Conservation (phyloP, 2,113 vertebrate species). For the Tursiops truncatus region DNA sequence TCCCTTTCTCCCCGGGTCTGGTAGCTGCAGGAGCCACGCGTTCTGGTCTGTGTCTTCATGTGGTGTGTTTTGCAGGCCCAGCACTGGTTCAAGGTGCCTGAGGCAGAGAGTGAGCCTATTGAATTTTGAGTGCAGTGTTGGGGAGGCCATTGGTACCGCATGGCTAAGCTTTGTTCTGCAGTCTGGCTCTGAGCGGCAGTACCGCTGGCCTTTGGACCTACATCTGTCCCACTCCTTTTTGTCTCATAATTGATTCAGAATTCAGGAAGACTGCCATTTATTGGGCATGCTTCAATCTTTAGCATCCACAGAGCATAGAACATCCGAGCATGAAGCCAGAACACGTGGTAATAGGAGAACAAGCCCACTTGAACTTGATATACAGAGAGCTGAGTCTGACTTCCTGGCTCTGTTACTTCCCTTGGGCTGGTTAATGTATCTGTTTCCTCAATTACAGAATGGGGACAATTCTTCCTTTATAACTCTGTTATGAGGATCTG, state of each 20-base stretch:
- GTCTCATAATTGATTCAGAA: not conserved
- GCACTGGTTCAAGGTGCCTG: accelerated
- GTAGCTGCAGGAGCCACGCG: not conserved
- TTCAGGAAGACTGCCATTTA: not conserved
- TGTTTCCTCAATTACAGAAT: not conserved
- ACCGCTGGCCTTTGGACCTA: not conserved
- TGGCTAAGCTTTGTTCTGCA: accelerated
- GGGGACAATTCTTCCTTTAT: not conserved
- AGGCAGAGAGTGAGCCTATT: accelerated
- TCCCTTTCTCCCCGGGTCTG: not conserved
- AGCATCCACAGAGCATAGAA: not conserved
- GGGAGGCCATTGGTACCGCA: accelerated
- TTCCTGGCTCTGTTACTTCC: not conserved
- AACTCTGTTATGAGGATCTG: not conserved
- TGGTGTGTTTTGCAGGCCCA: not conserved
- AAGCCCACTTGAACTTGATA: not conserved
- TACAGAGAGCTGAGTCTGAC: not conserved
- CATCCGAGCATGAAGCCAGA: not conserved
- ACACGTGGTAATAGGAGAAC: accelerated
- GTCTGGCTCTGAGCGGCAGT: accelerated
- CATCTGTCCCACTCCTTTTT: accelerated
- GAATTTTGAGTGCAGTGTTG: not conserved
- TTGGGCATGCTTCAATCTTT: not conserved
- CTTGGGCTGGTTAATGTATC: not conserved
- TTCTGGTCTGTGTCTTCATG: accelerated